These are phyloP conservation scores for Syngnathoides biaculeatus DNA, from an alignment of 2,113 vertebrate genomes.

Conservation along the genomic window DNA sequence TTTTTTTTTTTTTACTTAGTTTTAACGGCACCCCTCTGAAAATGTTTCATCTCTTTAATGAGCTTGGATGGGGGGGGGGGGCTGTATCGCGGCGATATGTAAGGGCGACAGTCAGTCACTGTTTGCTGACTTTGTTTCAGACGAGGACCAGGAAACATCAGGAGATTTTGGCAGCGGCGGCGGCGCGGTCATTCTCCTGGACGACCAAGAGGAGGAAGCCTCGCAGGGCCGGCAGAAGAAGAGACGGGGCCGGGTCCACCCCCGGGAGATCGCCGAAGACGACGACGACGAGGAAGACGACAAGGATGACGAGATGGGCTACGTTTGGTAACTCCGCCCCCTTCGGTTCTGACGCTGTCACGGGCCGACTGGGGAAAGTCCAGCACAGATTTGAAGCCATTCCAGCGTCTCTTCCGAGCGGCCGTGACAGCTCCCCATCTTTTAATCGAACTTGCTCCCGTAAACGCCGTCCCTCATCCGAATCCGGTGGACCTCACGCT, in stretches of 20 bases:
- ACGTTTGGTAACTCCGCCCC: conserved; percentile 75
- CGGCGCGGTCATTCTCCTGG: conserved; percentile 83
- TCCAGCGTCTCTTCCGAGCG: conserved; percentile 61
- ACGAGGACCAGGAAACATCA: conserved; percentile 92
- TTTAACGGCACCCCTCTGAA: too few relatives aligned
- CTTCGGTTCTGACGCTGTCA: conserved; percentile 37
- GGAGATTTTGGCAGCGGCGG: conserved; percentile 94
- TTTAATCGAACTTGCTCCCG: conserved; percentile 42
- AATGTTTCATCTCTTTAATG: too few relatives aligned
- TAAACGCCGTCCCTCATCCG: conserved; percentile 27
- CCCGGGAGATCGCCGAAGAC: conserved; percentile 84
- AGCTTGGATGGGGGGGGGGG: too few relatives aligned
- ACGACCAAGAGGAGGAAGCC: conserved; percentile 86
- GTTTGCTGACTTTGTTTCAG: conserved; percentile 51
- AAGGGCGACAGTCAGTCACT: background rate
- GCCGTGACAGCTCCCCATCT: conserved; percentile 45
- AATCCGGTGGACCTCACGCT: conserved; percentile 30
- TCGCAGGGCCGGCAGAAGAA: conserved; percentile 79
- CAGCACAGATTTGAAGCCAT: conserved; percentile 80
- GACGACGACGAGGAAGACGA: conserved; percentile 93
- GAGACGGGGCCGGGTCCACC: conserved; percentile 79
- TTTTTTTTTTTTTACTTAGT: too few relatives aligned
- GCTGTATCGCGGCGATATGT: background rate
- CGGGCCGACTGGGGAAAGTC: conserved; percentile 68
- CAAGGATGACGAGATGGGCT: conserved; percentile 91